Evolutionary conservation across 2,113 vertebrate species (phyloP), one percentile per base, ranked within the genome.

Genomic region (Arothron firmamentum): DNA sequence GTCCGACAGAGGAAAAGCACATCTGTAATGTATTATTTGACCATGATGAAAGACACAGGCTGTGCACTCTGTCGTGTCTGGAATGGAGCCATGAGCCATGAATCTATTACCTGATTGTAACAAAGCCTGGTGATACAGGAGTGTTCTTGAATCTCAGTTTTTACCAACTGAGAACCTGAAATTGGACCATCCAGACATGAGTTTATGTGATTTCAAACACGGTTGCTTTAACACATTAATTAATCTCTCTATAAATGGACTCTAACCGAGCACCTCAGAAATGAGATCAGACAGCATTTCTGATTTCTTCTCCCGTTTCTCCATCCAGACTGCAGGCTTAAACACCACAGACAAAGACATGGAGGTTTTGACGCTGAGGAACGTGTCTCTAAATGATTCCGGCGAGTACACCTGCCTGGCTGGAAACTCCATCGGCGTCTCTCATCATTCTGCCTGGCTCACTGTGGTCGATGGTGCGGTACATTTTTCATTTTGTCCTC

Each of bases 321-420:
- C 19, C 53, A 17, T 17, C 0, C 59, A 98, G 95, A 92, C 91
- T 51, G 94, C 93, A 69, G 93, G 93, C 78, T 71, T 93, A 88
- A 95, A 97, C 88, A 92, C 92, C 53, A 95, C 94, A n/a, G 93
- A 97, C 87, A 93, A 94, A 81, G 94, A 96, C 72, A 91, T 95
- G 91, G 94, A 96, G 90, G 91, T 96, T 67, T 83, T 97, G 70
- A 91, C 90, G 72, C 91, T 98, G 88, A 93, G 70, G 89, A 96
- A 95, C 88, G 93, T 98, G 56, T 91, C 89, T 76, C 89, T 92
- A 88, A 92, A 92, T 63, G 95, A 98, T 53, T 88, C 94, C 47
- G 96, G 95, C 75, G 91, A 94, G 74, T 98, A 98, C 90, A 96
- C 95, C 78, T 98, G 96, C 70, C 87, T 97, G 88, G 96, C 95